Evolutionary conservation across 2,113 vertebrate species (phyloP).

Genomic region (Ranitomeya variabilis): DNA sequence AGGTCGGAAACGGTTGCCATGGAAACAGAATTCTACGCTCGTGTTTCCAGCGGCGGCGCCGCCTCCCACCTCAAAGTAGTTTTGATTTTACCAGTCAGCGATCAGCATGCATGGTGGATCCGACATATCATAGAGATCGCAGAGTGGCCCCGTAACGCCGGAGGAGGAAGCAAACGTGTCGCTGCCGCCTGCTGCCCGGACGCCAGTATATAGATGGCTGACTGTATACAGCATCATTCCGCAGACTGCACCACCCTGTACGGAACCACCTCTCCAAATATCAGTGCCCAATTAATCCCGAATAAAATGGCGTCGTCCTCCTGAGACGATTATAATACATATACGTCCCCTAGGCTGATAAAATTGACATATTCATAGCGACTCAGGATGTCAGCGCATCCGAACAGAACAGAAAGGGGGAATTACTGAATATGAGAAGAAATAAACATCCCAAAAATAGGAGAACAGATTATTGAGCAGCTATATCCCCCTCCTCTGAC

Average conservation of each 20-base stretch:
- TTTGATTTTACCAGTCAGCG: slow-evolving; percentile 3
- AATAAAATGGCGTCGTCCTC: not conserved
- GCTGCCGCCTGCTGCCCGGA: not conserved
- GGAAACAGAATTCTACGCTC: slow-evolving; percentile 47
- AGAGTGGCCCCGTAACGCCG: slow-evolving; percentile 33
- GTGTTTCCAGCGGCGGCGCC: slow-evolving; percentile 31
- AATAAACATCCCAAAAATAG: not conserved
- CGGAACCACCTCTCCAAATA: not conserved
- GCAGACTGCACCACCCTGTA: not conserved
- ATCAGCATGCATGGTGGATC: slow-evolving; percentile 51
- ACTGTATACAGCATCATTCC: not conserved
- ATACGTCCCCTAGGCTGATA: not conserved
- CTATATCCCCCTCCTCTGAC: not conserved
- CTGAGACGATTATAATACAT: not conserved
- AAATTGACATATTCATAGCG: not conserved
- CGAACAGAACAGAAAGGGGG: not conserved
- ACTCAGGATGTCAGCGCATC: slow-evolving; percentile 12
- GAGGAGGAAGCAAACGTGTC: not conserved
- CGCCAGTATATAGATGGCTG: not conserved
- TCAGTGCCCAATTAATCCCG: not conserved
- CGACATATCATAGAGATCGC: slow-evolving; percentile 45
- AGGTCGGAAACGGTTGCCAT: slow-evolving; percentile 40
- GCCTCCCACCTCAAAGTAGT: slow-evolving; percentile 40
- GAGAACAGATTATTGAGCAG: not conserved
- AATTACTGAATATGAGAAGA: not conserved